phyloP scores from a whole-genome alignment of 2,888 invertebrate species.

The Neoascia interrupta region DNA sequence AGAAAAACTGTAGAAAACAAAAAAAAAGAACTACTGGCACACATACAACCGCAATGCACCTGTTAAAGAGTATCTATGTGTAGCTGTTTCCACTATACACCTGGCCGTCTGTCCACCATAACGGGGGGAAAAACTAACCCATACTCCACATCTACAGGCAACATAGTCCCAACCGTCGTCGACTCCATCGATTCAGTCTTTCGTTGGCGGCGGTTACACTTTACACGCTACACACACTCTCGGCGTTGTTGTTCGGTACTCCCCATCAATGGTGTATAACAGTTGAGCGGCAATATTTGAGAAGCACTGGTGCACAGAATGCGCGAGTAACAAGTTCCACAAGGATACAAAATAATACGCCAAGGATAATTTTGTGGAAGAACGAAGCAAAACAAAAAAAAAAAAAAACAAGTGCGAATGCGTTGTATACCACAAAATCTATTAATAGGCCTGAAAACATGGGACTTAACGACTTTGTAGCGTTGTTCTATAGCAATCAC shows the following conservation, averaged over 20 bases:
- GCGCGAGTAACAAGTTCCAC: conserved; percentile 66
- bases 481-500: conserved; percentile 76
- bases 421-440: conserved; percentile 46
- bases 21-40: conserved; percentile 32
- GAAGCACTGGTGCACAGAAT: conserved; percentile 56
- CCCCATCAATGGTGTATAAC: too few species aligned
- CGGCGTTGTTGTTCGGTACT: neutral
- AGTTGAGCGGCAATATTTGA: conserved; percentile 49
- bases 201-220: conserved; percentile 57
- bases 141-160: conserved; percentile 11
- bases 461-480: conserved; percentile 79
- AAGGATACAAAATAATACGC: conserved; percentile 42
- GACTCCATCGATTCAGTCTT: conserved; percentile 67
- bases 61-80: conserved; percentile 41
- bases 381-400: conserved; percentile 27
- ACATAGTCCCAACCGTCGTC: conserved; percentile 58
- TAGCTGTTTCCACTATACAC: neutral
- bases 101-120: too few species aligned
- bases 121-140: conserved; percentile 49
- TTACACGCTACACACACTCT: conserved; percentile 40
- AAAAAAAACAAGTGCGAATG: conserved; percentile 54
- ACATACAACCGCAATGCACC: conserved; percentile 45
- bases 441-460: conserved; percentile 71
- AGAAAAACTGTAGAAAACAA: conserved; percentile 47
- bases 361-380: conserved; percentile 23